Evolutionary conservation across 2,888 invertebrate species (phyloP), one percentile per base, ranked within the genome.

Genomic region (Sarcophaga carnaria): DNA sequence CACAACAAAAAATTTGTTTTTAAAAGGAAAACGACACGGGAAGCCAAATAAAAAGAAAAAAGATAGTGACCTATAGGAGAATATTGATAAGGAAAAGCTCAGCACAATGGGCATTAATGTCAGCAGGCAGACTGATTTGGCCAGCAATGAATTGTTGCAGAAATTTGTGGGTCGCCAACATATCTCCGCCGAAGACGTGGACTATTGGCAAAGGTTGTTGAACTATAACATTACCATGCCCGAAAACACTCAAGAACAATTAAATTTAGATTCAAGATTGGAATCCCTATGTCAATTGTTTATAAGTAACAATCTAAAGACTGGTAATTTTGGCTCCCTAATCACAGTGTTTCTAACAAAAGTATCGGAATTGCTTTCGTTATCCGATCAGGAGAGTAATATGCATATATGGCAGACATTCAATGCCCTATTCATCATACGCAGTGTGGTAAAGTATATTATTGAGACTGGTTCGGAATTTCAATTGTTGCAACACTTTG

Each of bases 191-290:
- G 97, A 97, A 92, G 97, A 98, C 92, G 97, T 98, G 92, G 96
- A 97, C 0, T 99, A 98, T 93, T 99, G 99, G 99, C 98, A 98
- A 92, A 96, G 96, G 89, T 95, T 99, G 88, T 94, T 99, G 60
- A 97, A 98, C 0, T 99, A 98, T 92, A 97, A 98, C 89, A 96
- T 98, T 89, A 95, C 95, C 60, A 96, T 97, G 84, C 98, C 98
- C 0, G 94, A 95, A 66, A 96, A 96, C 90, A 95, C 97, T 78
- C 95, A 97, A 90, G 97, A 98, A 89, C 97, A 97, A 91, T 93
- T 97, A 49, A 95, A 96, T 86, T 94, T 99, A 83, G 98, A 99
- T 92, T 96, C 97, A 5, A 95, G 96, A 75, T 95, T 97, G 3
- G 96, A 97, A 90, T 94, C 95, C 0, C 92, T 96, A 88, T 95